Percentiles rank a stretch among this genome's conserved stretches.
Conservation (phyloP, 1,140 invertebrate species). For the Drosophila takahashii region DNA sequence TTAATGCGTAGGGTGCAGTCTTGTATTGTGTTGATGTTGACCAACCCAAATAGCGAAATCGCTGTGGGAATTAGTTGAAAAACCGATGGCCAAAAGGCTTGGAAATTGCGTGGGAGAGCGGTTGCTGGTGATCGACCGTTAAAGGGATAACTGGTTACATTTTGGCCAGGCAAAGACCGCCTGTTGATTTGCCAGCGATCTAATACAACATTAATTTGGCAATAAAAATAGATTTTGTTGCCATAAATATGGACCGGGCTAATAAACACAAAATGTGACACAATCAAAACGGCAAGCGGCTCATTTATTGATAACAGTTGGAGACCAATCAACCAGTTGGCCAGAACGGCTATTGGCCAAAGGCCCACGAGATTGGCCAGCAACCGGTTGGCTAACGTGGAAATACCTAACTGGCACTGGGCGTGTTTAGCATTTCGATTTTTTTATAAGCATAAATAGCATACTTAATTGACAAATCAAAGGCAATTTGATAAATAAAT, state of each 20-base stretch:
- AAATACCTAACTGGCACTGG: conserved; percentile 40
- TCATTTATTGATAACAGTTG: conserved; percentile 75
- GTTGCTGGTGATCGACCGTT: conserved; percentile 1
- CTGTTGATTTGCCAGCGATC: conserved; percentile 49
- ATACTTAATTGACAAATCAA: conserved; percentile 83
- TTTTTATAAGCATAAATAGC: conserved; percentile 75
- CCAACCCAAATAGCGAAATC: conserved; percentile 34
- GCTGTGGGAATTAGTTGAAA: conserved; percentile 30
- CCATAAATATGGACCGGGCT: conserved; percentile 58
- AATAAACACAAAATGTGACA: conserved; percentile 76
- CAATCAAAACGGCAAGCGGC: conserved; percentile 63
- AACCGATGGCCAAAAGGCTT: conserved; percentile 33
- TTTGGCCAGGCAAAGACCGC: conserved; percentile 20
- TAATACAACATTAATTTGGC: conserved; percentile 67
- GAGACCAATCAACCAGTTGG: conserved; percentile 59
- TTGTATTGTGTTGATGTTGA: conserved; percentile 1
- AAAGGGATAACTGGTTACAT: conserved; percentile 51
- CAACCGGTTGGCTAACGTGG: conserved; percentile 24
- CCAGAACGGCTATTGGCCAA: conserved; percentile 10
- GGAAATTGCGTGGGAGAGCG: conserved; percentile 38
- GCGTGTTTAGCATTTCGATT: conserved; percentile 64
- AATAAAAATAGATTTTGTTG: conserved; percentile 69
- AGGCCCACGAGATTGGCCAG: conserved; percentile 34
- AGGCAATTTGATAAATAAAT: conserved; percentile 78
- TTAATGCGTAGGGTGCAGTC: conserved; percentile 39